Base-by-base conservation (phyloP, 2,888 invertebrate genomes). In the Endotricha flammealis region DNA sequence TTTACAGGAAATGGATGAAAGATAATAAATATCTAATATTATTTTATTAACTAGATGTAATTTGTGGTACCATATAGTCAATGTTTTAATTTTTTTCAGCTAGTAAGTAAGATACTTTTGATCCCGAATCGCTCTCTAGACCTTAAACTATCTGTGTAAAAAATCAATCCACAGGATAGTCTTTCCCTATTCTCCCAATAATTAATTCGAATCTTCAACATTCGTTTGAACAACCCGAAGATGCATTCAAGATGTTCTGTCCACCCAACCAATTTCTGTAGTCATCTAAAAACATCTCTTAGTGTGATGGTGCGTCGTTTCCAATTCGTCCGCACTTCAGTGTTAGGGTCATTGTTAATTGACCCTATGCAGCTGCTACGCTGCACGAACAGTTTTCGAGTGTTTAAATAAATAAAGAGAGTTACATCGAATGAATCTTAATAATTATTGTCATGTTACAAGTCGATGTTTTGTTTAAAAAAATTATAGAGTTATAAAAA, bases 301-400 rank as follows among this genome's bases (percentile, higher is more conserved):
- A 10, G 20, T 10, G 23, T 22, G 22, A 7, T 23, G 3, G 7
- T 3, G 12, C 2, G 12, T 8, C 13, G 20, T 42, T 55, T 49
- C 56, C 53, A 58, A 69, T 65, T 69, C 58, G 53, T 69, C 57
- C 50, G 62, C 63, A 56, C 70, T 72, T 56, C 63, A 66, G 63
- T 64, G 59, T 69, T 61, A 70, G 73, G 81, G 82, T 83, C 82
- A 82, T 57, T 64, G 50, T 52, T 67, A 83, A 80, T 83, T 83
- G 71, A 83, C 82, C 82, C 64, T 41, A 61, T 65, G 75, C 78
- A 77, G 82, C 82, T 73, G 82, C 69, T 63, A 64, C 48, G 50
- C 50, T 57, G 57, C 61, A 59, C 69, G 59, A 57, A 65, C 60
- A 57, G 63, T 70, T 72, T 69, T 59, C 62, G 67, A 70, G 57